Percentiles rank a stretch among this genome's conserved stretches.
Evolutionary conservation across 2,888 invertebrate species (phyloP).

Genomic region (Hedychridium roseum): DNA sequence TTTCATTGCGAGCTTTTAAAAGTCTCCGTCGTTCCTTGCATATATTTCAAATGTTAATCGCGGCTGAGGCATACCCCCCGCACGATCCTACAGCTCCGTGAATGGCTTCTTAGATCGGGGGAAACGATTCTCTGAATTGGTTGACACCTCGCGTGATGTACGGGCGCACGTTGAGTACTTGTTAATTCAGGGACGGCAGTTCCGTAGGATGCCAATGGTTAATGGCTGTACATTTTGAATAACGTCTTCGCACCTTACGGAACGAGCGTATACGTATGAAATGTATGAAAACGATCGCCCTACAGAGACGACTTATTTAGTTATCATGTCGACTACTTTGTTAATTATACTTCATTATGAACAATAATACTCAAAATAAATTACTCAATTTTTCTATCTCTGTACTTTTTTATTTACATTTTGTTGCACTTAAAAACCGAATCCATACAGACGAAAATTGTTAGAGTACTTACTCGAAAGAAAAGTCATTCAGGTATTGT

Average conservation of each 20-base stretch:
- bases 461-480: too few species aligned
- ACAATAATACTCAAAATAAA: too few species aligned
- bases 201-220: constrained; percentile 53
- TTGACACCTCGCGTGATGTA: constrained; percentile 56
- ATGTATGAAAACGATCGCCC: constrained; percentile 28
- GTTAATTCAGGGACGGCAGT: constrained; percentile 59
- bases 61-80: constrained; percentile 14
- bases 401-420: too few species aligned
- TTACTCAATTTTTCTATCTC: too few species aligned
- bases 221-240: constrained; percentile 57
- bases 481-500: too few species aligned
- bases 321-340: too few species aligned
- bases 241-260: constrained; percentile 49
- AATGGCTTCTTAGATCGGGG: constrained; percentile 51
- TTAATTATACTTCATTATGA: too few species aligned
- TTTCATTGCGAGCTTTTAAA: too few species aligned
- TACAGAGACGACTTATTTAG: constrained; percentile 13
- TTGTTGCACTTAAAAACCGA: too few species aligned
- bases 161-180: constrained; percentile 54
- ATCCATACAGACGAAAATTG: too few species aligned
- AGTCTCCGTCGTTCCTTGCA: constrained; percentile 27
- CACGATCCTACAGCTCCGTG: constrained; percentile 39
- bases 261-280: constrained; percentile 15
- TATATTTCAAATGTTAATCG: constrained; percentile 42
- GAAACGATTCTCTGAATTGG: constrained; percentile 56